Evolutionary conservation across 2,797 vertebrate genomes (phyloP), one percentile per base, ranked within the genome.

Genomic region (Syngnathus rostellatus): DNA sequence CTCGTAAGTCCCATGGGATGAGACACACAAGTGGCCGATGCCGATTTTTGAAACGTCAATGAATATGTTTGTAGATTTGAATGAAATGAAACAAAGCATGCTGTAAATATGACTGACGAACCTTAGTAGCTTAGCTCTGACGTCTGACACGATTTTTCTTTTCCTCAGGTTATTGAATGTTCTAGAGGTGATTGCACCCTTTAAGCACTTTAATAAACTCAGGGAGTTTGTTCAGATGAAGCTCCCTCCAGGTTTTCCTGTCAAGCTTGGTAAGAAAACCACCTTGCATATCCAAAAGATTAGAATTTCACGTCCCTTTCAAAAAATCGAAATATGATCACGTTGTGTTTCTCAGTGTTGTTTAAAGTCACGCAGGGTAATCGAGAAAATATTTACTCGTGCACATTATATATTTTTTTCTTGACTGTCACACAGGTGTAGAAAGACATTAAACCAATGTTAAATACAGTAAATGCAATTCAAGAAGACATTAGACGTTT

Each of bases 161-260:
- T 31, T 31, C 31, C 31, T 45, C 90, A 99, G 96, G 82, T 92
- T 98, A 81, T 87, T 99, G 91, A 99, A 98, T 91, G 95, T 99
- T 87, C 91, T 99, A 87, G 97, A 99, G 90, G 94, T 99, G 77
- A 92, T 99, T 65, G 97, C 97, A 80, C 97, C 97, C 77, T 99
- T 99, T 92, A 99, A 99, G 95, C 97, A 99, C 95, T 99, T 99
- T 95, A 99, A 99, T 92, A 99, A 99, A 90, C 95, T 99, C 91
- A 92, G 97, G 93, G 97, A 99, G 92, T 99, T 99, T 89, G 97
- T 99, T 84, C 97, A 99, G 84, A 98, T 99, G 97, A 99, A 99
- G 85, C 96, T 99, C 84, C 97, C 97, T 50, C 97, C 97, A 41
- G 97, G 97, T 72, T 99, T 99, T 86, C 97, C 97, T 73, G 97